Evolutionary conservation across 2,113 vertebrate species (phyloP).

Genomic region (Rattus rattus): DNA sequence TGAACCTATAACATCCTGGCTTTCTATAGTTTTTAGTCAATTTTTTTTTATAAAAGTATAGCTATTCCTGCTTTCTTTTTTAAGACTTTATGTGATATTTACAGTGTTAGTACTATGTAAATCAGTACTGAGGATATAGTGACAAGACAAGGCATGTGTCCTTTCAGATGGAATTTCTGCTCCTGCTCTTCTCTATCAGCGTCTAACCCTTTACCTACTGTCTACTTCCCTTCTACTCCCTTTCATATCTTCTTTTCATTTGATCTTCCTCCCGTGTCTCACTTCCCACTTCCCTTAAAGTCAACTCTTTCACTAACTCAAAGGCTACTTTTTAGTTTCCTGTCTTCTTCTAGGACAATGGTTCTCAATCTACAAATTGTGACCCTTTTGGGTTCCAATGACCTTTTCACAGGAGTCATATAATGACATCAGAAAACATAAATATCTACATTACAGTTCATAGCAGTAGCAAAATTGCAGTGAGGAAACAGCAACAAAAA

Average conservation of each 20-base stretch:
- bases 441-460: not conserved
- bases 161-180: not conserved
- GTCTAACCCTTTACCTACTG: not conserved
- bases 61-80: not conserved
- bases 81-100: not conserved
- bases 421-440: not conserved
- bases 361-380: not conserved
- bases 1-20: constrained; percentile 99
- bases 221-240: not conserved
- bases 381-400: not conserved
- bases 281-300: not conserved
- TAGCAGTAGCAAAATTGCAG: not conserved
- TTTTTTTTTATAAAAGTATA: not conserved
- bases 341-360: not conserved
- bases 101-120: not conserved
- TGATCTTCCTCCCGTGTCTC: not conserved
- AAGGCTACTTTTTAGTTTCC: not conserved
- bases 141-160: not conserved
- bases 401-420: not conserved
- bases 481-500: not conserved
- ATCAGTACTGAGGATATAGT: not conserved
- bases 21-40: constrained; percentile 85
- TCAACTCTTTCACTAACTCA: not conserved
- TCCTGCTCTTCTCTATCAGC: not conserved
- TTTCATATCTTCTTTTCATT: not conserved